Conservation (phyloP, 2,113 vertebrate species). For the Paramormyrops kingsleyae region DNA sequence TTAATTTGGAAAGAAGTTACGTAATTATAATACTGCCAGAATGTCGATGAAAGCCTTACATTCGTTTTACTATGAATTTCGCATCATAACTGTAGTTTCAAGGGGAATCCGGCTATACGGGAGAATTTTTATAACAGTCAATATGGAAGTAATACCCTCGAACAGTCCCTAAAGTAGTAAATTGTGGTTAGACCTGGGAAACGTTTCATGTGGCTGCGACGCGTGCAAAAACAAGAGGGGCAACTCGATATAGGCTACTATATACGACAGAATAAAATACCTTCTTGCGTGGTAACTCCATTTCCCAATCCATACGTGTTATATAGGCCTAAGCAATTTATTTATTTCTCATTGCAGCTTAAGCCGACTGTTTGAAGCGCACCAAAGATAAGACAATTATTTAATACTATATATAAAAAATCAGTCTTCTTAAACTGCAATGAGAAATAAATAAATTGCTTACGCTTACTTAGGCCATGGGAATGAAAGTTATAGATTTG, state of each 20-base stretch:
- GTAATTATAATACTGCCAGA: background rate
- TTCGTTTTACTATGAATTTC: background rate
- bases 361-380: background rate
- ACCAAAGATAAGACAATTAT: background rate
- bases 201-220: background rate
- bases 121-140: background rate
- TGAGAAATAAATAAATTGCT: no score
- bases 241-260: background rate
- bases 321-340: background rate
- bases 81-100: slow-evolving; percentile 11
- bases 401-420: no score
- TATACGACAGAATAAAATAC: background rate
- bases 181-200: slow-evolving; percentile 7
- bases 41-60: background rate
- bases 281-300: background rate
- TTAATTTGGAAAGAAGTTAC: background rate
- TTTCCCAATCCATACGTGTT: background rate
- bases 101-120: no score
- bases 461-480: no score
- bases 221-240: background rate
- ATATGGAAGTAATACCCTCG: background rate
- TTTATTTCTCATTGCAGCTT: background rate
- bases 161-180: background rate
- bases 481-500: no score
- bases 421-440: no score